Evolutionary conservation across 1,140 invertebrate genomes (phyloP).

Genomic region (Reticulitermes speratus): DNA sequence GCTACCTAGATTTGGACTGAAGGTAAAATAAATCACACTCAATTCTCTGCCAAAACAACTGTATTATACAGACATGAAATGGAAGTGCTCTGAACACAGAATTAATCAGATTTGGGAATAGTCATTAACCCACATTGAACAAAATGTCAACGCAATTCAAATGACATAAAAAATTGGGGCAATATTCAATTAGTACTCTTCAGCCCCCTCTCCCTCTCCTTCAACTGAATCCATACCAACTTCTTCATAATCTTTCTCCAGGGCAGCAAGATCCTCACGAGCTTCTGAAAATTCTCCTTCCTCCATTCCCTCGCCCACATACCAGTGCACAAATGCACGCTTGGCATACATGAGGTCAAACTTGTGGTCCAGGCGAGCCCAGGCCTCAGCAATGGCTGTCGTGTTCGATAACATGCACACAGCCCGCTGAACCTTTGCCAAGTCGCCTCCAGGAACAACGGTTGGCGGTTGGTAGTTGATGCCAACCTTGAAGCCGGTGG

Average conservation of each 20-base stretch:
- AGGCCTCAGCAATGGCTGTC: slow-evolving; percentile 78
- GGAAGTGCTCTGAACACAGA: no score
- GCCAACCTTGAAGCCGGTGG: slow-evolving; percentile 79
- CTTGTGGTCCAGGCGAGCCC: slow-evolving; percentile 76
- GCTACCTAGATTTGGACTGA: not conserved
- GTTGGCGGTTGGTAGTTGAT: slow-evolving; percentile 81
- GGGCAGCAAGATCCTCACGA: slow-evolving; percentile 70
- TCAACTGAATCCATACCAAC: slow-evolving; percentile 61
- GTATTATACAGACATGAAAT: not conserved
- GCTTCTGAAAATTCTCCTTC: slow-evolving; percentile 76
- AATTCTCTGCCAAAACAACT: not conserved
- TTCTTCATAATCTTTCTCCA: slow-evolving; percentile 69
- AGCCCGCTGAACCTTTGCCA: slow-evolving; percentile 71
- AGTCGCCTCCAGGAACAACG: slow-evolving; percentile 78
- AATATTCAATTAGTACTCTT: slow-evolving; percentile 59
- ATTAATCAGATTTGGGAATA: not conserved
- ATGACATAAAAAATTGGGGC: no score
- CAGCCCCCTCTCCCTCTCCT: slow-evolving; percentile 68
- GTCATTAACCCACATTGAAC: not conserved
- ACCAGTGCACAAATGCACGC: slow-evolving; percentile 76
- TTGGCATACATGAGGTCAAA: slow-evolving; percentile 84
- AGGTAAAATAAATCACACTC: not conserved
- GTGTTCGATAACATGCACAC: slow-evolving; percentile 81
- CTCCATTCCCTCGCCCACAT: slow-evolving; percentile 73
- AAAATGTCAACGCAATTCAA: no score